phyloP scores from a whole-genome alignment of 2,888 invertebrate species.

The Rhamphomyia laevipes region DNA sequence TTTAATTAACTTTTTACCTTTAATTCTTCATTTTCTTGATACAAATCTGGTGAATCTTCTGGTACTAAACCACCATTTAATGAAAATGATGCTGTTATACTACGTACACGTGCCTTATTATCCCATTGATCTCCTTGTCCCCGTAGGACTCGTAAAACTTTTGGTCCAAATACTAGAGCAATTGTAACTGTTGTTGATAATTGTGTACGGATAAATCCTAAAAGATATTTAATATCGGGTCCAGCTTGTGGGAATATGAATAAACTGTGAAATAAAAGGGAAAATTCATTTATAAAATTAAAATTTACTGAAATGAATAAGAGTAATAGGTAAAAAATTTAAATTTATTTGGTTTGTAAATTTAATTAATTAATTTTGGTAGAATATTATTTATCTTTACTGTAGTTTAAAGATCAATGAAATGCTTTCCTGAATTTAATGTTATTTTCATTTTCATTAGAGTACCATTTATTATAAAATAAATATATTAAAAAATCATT shows the following conservation, averaged over 20 bases:
- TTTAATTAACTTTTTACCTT: conserved; percentile 45
- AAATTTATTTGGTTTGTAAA: conserved; percentile 48
- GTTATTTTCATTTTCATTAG: too few relatives aligned
- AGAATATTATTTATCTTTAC: too few relatives aligned
- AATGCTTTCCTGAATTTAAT: too few relatives aligned
- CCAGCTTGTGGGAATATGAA: conserved; percentile 76
- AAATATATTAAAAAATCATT: too few relatives aligned
- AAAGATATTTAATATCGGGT: conserved; percentile 83
- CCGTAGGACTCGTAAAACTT: conserved; percentile 68
- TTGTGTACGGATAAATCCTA: conserved; percentile 85
- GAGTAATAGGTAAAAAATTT: conserved; percentile 31
- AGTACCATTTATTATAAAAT: too few relatives aligned
- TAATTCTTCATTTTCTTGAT: conserved; percentile 82
- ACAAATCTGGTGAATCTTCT: conserved; percentile 74
- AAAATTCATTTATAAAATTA: neutral
- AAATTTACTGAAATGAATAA: neutral
- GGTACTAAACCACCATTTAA: conserved; percentile 75
- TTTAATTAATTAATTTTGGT: too few relatives aligned
- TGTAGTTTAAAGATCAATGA: too few relatives aligned
- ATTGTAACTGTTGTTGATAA: conserved; percentile 70
- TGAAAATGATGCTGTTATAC: conserved; percentile 75
- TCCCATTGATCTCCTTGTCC: conserved; percentile 89
- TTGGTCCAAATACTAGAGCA: conserved; percentile 34
- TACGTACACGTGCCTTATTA: conserved; percentile 67
- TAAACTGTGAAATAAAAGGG: conserved; percentile 43